These are phyloP conservation scores for Neoascia interrupta DNA, from an alignment of 2,888 invertebrate genomes.

Conservation along the genomic window DNA sequence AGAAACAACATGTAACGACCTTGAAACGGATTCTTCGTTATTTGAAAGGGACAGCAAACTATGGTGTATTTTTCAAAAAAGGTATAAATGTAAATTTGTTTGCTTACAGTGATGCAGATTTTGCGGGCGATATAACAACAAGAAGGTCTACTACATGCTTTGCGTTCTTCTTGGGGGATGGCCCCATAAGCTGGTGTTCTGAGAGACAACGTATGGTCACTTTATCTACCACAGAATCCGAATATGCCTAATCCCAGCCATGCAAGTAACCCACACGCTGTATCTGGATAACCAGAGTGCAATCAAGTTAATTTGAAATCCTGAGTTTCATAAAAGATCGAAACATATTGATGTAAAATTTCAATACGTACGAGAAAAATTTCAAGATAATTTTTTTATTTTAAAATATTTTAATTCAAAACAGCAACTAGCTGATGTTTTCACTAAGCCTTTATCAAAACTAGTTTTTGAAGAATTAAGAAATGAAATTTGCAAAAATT, in stretches of 20 bases:
- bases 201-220: constrained; percentile 72
- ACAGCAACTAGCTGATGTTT: constrained; percentile 11
- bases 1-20: not conserved
- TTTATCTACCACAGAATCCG: constrained; percentile 72
- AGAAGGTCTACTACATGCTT: constrained; percentile 67
- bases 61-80: not conserved
- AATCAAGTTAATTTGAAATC: constrained; percentile 69
- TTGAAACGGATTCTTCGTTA: constrained; percentile 10
- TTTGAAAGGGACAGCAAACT: not conserved
- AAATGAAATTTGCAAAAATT: too few relatives aligned
- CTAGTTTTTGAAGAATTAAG: too few relatives aligned
- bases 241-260: constrained; percentile 50
- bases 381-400: not conserved
- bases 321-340: constrained; percentile 70
- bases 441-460: not conserved
- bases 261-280: constrained; percentile 42
- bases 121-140: constrained; percentile 58
- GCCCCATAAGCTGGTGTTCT: constrained; percentile 73
- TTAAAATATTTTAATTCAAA: constrained; percentile 2
- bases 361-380: constrained; percentile 12
- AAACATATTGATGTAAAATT: constrained; percentile 69
- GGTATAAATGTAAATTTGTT: not conserved
- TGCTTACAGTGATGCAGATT: constrained; percentile 59
- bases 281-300: constrained; percentile 71
- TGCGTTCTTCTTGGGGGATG: constrained; percentile 65